A percentile compares a stretch with the other conserved stretches of the same genome.
Conservation (phyloP, 2,888 invertebrate genomes). For the Nemurella pictetii region DNA sequence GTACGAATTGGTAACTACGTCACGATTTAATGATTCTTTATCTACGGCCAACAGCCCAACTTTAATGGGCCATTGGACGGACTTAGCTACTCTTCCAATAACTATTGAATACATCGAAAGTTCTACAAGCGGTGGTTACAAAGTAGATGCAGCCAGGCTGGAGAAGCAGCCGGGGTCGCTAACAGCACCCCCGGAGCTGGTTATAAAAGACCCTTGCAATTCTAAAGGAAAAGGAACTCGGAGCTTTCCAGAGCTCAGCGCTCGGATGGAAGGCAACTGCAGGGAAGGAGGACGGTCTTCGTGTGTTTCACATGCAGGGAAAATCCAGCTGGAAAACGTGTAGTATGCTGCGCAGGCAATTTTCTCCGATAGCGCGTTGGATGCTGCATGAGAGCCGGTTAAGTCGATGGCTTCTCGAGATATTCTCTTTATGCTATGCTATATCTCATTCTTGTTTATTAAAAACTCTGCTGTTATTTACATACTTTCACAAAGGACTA, state of each 20-base stretch:
- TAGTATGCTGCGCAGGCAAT: neutral
- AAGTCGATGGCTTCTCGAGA: too few relatives aligned
- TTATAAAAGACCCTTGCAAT: slow-evolving; percentile 16
- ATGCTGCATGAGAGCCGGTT: too few relatives aligned
- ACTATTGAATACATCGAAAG: slow-evolving; percentile 23
- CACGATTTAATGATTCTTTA: slow-evolving; percentile 21
- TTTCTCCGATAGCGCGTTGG: too few relatives aligned
- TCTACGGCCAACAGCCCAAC: slow-evolving; percentile 10
- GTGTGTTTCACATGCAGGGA: neutral
- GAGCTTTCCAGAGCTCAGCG: slow-evolving; percentile 11
- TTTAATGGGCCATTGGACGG: slow-evolving; percentile 9
- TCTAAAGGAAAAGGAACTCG: neutral
- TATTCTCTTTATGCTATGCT: too few relatives aligned
- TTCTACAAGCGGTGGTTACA: slow-evolving; percentile 20
- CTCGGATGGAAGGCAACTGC: neutral
- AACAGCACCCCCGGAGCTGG: slow-evolving; percentile 13
- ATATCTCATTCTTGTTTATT: neutral
- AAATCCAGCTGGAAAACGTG: neutral
- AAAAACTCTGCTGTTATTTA: neutral
- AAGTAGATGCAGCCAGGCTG: slow-evolving; percentile 7
- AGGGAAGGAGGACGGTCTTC: neutral
- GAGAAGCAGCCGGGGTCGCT: neutral
- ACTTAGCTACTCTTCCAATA: slow-evolving; percentile 25
- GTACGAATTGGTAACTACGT: slow-evolving; percentile 5
- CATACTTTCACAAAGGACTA: neutral